Base-by-base conservation (phyloP, 1,140 invertebrate species). In the Eubasilissa regina region DNA sequence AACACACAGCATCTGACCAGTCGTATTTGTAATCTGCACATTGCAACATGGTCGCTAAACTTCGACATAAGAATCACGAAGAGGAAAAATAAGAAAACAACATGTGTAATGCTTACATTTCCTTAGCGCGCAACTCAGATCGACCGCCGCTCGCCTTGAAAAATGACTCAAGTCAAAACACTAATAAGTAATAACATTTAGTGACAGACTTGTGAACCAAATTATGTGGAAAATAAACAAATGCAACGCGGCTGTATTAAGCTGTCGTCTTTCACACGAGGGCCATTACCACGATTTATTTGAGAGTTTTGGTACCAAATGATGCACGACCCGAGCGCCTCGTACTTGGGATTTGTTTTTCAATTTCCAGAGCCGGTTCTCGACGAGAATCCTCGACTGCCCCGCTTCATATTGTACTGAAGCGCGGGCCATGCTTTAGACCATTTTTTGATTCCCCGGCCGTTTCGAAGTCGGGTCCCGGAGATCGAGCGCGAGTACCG, bases 131-230 rank as follows among this genome's bases (percentile, higher is more conserved):
- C 25, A 6, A 3, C 25, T 35, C 25, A 35, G 6, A 35, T 6
- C 25, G 25, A 35, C 25, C 25, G 25, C 6, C 25, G 1, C n/a
- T n/a, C n/a, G 53, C n/a, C n/a, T 58, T 58, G 55, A 58, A 58
- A 58, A 21, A 58, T 58, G 55, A 58, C 13, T 15, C 21, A 19
- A 9, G 15, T 58, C 17, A 58, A 19, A 58, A 58, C 55, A 58
- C 55, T 15, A 58, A 58, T 43, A 25, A 9, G 60, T 25, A 64
- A 64, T 64, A 35, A 64, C 13, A 43, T 43, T 43, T 25, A 64
- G 35, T 64, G 60, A 64, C 60, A 64, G 60, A 64, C 13, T 25
- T 64, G 60, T 64, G 25, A 43, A 64, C 35, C 60, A 25, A 25
- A 64, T 64, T 64, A 25, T 35, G 25, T 21, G 35, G 12, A 64